A percentile compares a stretch with the other conserved stretches of the same genome.
Evolutionary conservation across 2,888 invertebrate genomes (phyloP).

Genomic region (Sericinus montela): DNA sequence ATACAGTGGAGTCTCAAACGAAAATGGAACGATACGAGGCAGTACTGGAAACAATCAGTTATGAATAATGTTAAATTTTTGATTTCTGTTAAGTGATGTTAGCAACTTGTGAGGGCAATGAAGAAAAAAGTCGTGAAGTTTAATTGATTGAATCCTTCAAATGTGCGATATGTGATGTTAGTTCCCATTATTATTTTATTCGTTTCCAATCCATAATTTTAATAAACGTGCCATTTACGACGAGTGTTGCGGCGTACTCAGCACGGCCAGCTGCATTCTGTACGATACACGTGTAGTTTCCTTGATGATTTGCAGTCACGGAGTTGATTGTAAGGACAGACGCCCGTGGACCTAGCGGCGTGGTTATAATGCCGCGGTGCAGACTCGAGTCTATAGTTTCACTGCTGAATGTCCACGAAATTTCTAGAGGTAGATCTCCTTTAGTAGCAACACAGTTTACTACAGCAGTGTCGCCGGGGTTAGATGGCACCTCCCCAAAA

Average conservation of each 20-base stretch:
- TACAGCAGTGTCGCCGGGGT: conserved; percentile 82
- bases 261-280: conserved; percentile 82
- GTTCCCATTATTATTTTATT: conserved; percentile 46
- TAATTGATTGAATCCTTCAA: conserved; percentile 42
- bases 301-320: conserved; percentile 82
- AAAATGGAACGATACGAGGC: conserved; percentile 89
- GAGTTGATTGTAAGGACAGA: conserved; percentile 84
- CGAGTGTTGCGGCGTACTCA: conserved; percentile 79
- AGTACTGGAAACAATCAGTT: conserved; percentile 83
- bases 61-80: conserved; percentile 57
- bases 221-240: conserved; percentile 82
- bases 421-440: conserved; percentile 86
- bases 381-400: conserved; percentile 74
- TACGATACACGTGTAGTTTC: conserved; percentile 83
- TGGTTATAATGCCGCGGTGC: conserved; percentile 75
- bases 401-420: conserved; percentile 87
- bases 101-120: conserved; percentile 52
- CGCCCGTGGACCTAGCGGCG: conserved; percentile 78
- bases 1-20: conserved; percentile 87
- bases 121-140: conserved; percentile 50
- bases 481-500: conserved; percentile 85
- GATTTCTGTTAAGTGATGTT: conserved; percentile 63
- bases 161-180: conserved; percentile 68
- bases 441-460: conserved; percentile 78
- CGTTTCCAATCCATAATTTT: conserved; percentile 27